A percentile compares a stretch with the other conserved stretches of the same genome.
Conservation (phyloP, 2,113 vertebrate species). For the Ivindomyrus marchei region DNA sequence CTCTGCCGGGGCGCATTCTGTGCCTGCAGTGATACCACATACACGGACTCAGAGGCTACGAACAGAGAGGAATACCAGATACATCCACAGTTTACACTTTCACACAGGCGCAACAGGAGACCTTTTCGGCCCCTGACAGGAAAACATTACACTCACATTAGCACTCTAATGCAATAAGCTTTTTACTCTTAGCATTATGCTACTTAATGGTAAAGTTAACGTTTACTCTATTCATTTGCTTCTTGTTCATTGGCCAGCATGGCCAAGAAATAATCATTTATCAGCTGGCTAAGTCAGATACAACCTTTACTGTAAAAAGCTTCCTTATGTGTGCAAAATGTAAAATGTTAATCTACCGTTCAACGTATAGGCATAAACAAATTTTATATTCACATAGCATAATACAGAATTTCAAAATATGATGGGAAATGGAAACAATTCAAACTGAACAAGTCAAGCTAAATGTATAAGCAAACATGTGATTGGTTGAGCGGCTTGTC, state of each 20-base stretch:
- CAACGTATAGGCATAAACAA: not conserved
- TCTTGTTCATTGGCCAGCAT: not conserved
- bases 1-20: conserved; percentile 69
- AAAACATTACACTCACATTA: not conserved
- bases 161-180: not conserved
- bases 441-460: not conserved
- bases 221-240: too few species aligned
- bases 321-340: not conserved
- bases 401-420: conserved; percentile 30
- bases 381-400: conserved; percentile 46
- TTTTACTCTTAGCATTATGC: not conserved
- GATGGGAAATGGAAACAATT: conserved; percentile 40
- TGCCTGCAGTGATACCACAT: conserved; percentile 88
- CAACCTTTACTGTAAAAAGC: not conserved
- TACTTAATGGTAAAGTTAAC: not conserved
- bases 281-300: not conserved
- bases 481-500: not conserved
- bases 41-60: conserved; percentile 90
- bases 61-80: conserved; percentile 59
- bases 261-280: not conserved
- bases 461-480: not conserved
- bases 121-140: conserved; percentile 9
- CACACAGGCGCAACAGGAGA: conserved; percentile 5
- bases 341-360: not conserved
- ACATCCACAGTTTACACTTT: conserved; percentile 45